Conservation (phyloP, 2,888 invertebrate species). For the Diloba caeruleocephala region DNA sequence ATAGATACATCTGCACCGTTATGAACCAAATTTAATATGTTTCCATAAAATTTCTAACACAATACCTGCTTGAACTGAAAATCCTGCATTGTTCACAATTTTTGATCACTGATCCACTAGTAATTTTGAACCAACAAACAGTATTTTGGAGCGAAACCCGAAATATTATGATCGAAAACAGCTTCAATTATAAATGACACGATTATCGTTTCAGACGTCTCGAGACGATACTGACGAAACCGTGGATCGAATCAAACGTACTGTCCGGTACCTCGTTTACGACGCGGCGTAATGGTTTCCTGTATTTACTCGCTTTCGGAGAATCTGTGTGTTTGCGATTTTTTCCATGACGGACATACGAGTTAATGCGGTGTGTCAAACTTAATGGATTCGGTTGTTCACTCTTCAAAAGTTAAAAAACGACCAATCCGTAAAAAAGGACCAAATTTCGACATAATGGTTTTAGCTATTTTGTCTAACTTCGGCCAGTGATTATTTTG, state of each 20-base stretch:
- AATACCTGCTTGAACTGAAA: conserved; percentile 35
- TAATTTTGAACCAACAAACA: neutral
- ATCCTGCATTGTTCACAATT: conserved; percentile 30
- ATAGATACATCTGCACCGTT: neutral
- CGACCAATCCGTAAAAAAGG: conserved; percentile 4
- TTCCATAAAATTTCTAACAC: conserved; percentile 2
- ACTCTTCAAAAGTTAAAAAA: conserved; percentile 1
- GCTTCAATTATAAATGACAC: conserved; percentile 48
- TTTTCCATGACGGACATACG: conserved; percentile 28
- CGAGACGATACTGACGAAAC: conserved; percentile 59
- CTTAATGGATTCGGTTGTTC: conserved; percentile 6
- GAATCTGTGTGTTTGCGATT: conserved; percentile 37
- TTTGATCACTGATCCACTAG: conserved; percentile 11
- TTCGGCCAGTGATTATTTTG: too few relatives aligned
- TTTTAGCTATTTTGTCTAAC: too few relatives aligned
- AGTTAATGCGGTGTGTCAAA: conserved; percentile 33
- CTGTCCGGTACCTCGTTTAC: conserved; percentile 63
- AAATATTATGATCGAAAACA: conserved; percentile 19
- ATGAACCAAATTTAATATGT: neutral
- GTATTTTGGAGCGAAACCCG: neutral
- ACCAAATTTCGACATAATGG: neutral
- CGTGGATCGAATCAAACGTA: conserved; percentile 57
- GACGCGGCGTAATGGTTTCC: conserved; percentile 74
- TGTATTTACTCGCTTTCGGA: conserved; percentile 61
- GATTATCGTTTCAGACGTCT: conserved; percentile 46